These are phyloP conservation scores for Triplophysa dalaica DNA, from an alignment of 2,113 vertebrate species.

Conservation along the genomic window DNA sequence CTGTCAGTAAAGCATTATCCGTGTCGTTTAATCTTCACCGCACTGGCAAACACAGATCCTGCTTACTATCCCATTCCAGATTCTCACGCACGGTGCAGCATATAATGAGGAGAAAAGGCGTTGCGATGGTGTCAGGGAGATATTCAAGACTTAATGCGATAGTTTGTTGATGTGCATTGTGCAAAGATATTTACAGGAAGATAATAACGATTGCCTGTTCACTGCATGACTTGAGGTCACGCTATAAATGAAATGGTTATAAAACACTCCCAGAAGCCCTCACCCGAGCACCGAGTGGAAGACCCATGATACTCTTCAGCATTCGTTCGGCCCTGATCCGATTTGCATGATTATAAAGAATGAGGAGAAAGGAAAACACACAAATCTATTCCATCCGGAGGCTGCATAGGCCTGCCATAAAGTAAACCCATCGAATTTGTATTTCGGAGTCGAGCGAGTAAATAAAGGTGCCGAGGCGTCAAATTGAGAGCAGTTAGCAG, in stretches of 20 bases:
- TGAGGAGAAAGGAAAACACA: slow-evolving; percentile 21
- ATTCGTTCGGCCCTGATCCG: slow-evolving; percentile 33
- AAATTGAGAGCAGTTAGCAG: slow-evolving; percentile 47
- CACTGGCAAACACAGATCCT: not conserved
- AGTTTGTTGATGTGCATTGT: slow-evolving; percentile 11
- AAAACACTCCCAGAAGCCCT: slow-evolving; percentile 19
- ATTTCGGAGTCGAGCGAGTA: slow-evolving; percentile 28
- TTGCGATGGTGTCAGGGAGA: not conserved
- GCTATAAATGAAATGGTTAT: slow-evolving; percentile 28
- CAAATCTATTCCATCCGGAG: slow-evolving; percentile 29
- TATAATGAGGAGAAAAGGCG: not conserved
- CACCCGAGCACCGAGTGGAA: not conserved
- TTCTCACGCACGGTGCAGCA: not conserved
- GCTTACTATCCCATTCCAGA: not conserved
- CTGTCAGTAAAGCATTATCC: not conserved
- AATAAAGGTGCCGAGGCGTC: slow-evolving; percentile 38
- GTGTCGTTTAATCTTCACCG: not conserved
- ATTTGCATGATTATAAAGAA: slow-evolving; percentile 49
- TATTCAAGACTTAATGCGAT: not conserved
- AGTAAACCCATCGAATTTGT: slow-evolving; percentile 45
- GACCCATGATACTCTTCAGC: slow-evolving; percentile 27
- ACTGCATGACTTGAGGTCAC: slow-evolving; percentile 34
- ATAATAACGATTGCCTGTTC: slow-evolving; percentile 23
- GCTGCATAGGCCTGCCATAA: slow-evolving; percentile 24
- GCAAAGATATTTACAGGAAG: not conserved